Conservation (phyloP, 2,888 invertebrate genomes). For the Parascotia fuliginaria region DNA sequence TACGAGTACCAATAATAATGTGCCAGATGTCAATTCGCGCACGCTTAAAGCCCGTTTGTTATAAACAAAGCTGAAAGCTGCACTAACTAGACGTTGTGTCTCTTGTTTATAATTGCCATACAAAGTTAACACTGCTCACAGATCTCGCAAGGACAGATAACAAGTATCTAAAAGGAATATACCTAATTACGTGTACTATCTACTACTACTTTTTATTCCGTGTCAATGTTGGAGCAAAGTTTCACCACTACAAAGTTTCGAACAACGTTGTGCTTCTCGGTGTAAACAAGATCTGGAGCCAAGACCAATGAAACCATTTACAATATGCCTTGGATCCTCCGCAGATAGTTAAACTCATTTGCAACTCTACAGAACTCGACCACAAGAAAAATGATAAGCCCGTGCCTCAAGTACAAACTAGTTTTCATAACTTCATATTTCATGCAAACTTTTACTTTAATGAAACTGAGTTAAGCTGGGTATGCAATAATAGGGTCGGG, state of each 20-base stretch:
- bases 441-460: slow-evolving; percentile 10
- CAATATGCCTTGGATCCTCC: slow-evolving; percentile 11
- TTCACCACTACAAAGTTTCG: slow-evolving; percentile 6
- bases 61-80: no score
- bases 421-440: slow-evolving; percentile 14
- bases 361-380: slow-evolving; percentile 14
- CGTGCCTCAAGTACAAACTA: slow-evolving; percentile 5
- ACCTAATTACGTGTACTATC: not conserved
- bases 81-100: no score
- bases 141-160: no score
- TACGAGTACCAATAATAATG: no score
- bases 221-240: not conserved
- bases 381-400: slow-evolving; percentile 15
- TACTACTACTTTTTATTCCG: slow-evolving; percentile 1
- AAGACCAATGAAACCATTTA: slow-evolving; percentile 18
- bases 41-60: no score
- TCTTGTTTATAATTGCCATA: no score
- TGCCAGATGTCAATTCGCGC: no score
- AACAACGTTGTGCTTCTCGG: slow-evolving; percentile 10
- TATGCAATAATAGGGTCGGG: not conserved
- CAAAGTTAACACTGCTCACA: no score
- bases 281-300: slow-evolving; percentile 3
- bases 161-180: not conserved
- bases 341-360: slow-evolving; percentile 22
- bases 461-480: slow-evolving; percentile 4